Evolutionary conservation across 2,888 invertebrate species (phyloP).

Genomic region (Morpho achilles): DNA sequence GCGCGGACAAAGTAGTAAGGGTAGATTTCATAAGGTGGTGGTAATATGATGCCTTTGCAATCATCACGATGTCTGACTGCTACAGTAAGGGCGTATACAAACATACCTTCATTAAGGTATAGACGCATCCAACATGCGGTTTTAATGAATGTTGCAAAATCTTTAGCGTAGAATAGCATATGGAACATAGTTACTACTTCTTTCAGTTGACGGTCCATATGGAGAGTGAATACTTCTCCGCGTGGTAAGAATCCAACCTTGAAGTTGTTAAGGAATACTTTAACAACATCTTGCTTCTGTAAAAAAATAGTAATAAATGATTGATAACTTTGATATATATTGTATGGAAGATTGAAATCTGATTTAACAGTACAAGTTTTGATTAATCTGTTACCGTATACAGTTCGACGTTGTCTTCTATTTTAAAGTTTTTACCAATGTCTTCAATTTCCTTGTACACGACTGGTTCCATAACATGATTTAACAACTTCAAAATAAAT

Average conservation of each 20-base stretch:
- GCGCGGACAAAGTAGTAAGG: slow-evolving; percentile 84
- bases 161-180: slow-evolving; percentile 73
- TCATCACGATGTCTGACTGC: slow-evolving; percentile 74
- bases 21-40: slow-evolving; percentile 79
- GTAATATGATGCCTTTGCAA: slow-evolving; percentile 70
- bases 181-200: slow-evolving; percentile 76
- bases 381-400: slow-evolving; percentile 45
- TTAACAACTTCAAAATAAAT: slow-evolving; percentile 68
- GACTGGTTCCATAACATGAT: slow-evolving; percentile 62
- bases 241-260: slow-evolving; percentile 78
- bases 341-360: not conserved
- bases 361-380: slow-evolving; percentile 25
- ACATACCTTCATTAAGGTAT: slow-evolving; percentile 77
- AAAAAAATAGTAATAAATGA: slow-evolving; percentile 29
- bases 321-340: not conserved
- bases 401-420: slow-evolving; percentile 57
- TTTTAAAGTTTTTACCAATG: slow-evolving; percentile 57
- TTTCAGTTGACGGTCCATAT: slow-evolving; percentile 68
- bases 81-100: slow-evolving; percentile 75
- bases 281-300: slow-evolving; percentile 78
- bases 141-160: slow-evolving; percentile 70
- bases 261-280: slow-evolving; percentile 74
- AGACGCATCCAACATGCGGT: slow-evolving; percentile 75
- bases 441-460: slow-evolving; percentile 69
- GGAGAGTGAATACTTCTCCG: slow-evolving; percentile 72